These are phyloP conservation scores for Hepsetus odoe DNA, from an alignment of 2,113 vertebrate species.

Conservation along the genomic window DNA sequence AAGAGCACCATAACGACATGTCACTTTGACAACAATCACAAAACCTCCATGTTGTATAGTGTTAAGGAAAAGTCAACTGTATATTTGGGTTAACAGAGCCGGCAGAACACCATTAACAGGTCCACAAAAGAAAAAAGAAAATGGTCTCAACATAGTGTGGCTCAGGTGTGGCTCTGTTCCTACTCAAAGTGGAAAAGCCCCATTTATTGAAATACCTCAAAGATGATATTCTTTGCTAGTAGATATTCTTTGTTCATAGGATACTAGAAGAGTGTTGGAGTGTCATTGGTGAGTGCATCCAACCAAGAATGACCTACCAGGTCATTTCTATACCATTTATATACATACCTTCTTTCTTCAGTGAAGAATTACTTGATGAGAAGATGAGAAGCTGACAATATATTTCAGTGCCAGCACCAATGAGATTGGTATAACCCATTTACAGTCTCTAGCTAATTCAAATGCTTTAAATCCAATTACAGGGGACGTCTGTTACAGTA, in stretches of 20 bases:
- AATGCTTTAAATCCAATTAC: conserved; percentile 45
- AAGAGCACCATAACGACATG: too few relatives aligned
- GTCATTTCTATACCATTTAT: too few relatives aligned
- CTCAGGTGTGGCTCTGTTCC: not conserved
- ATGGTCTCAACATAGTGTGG: too few relatives aligned
- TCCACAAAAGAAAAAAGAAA: too few relatives aligned
- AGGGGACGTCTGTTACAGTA: conserved; percentile 46
- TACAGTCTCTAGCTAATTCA: conserved; percentile 42
- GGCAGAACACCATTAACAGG: too few relatives aligned
- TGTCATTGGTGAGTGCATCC: conserved; percentile 15
- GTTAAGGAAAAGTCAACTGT: too few relatives aligned
- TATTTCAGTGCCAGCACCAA: conserved; percentile 45
- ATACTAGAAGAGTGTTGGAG: not conserved
- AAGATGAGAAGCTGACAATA: conserved; percentile 32
- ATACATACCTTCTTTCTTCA: conserved; percentile 2
- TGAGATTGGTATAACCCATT: conserved; percentile 40
- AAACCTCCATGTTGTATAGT: too few relatives aligned
- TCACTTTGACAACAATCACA: too few relatives aligned
- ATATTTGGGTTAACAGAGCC: too few relatives aligned
- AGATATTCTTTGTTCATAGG: not conserved
- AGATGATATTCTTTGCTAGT: too few relatives aligned
- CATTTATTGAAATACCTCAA: too few relatives aligned
- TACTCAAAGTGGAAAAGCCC: not conserved
- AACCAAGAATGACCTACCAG: too few relatives aligned
- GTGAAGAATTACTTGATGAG: conserved; percentile 31